Evolutionary conservation across 2,113 vertebrate species (phyloP), one percentile per base, ranked within the genome.

Genomic region (Apus apus): DNA sequence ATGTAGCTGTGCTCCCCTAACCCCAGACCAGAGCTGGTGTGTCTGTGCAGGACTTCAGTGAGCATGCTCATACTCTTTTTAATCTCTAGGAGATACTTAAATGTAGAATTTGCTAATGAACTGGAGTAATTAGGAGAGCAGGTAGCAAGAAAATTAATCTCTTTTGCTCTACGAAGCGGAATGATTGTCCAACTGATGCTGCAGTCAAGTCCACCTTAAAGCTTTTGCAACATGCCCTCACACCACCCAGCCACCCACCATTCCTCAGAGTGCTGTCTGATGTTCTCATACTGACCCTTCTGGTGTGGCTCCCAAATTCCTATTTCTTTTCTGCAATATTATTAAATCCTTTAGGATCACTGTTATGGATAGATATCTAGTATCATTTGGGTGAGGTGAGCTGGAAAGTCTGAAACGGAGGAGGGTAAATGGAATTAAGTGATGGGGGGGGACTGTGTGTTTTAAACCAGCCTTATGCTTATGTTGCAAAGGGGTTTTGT

Each of bases 31-130:
- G 53, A 89, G 53, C 19, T 23, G 30, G 23, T 51, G 30, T 30
- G 8, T 46, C 58, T 27, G 11, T 53, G 27, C 34, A 89, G 60
- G 25, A 62, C 15, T 70, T 62, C 54, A n/a, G 66, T 80, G 40
- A 91, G 54, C 7, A 36, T 45, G 21, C 46, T 48, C 46, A 48
- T 21, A 68, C 7, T 57, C 8, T 53, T 78, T 57, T 20, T 48
- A 89, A 90, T 70, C n/a, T 70, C 60, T 54, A 70, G 48, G 40
- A 93, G 54, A 74, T 72, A 51, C 18, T 82, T 77, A 78, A 86
- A 89, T 15, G 38, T 64, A 32, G 57, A 71, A 34, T 90, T 90
- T 88, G 29, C 29, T 89, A 86, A 38, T 40, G 43, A 92, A 48
- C 53, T 36, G 61, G 56, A 89, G 84, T 48, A 64, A 84, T 84